Conservation (phyloP, 2,113 vertebrate genomes). For the Syngnathus typhle region DNA sequence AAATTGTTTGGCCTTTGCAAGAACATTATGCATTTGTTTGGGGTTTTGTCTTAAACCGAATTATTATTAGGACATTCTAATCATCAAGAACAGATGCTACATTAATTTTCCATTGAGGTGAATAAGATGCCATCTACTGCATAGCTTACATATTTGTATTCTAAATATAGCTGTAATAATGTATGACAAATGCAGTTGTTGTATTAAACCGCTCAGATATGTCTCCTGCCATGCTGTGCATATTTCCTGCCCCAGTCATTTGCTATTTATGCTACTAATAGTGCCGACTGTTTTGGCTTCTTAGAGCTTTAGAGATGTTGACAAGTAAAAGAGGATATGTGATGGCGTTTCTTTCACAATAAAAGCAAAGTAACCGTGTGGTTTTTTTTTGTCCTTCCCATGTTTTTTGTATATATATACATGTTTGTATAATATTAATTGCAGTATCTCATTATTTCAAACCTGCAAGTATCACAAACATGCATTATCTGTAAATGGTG, state of each 20-base stretch:
- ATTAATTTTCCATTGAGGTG: background rate
- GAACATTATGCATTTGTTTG: constrained; percentile 20
- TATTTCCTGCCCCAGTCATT: background rate
- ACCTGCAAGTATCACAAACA: too few relatives aligned
- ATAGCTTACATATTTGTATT: background rate
- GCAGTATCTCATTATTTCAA: background rate
- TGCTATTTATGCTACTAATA: background rate
- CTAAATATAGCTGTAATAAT: background rate
- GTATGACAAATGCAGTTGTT: background rate
- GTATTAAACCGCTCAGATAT: background rate
- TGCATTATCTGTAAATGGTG: background rate
- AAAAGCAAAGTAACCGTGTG: constrained; percentile 1
- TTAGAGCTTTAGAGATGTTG: background rate
- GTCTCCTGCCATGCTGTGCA: constrained; percentile 4
- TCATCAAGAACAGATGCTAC: constrained; percentile 1
- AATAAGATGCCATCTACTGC: background rate
- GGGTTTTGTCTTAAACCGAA: background rate
- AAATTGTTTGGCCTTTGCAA: constrained; percentile 16
- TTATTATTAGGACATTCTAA: background rate
- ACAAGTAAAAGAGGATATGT: background rate
- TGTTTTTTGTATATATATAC: too few relatives aligned
- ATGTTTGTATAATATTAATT: too few relatives aligned
- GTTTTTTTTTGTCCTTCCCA: background rate
- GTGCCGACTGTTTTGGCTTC: background rate
- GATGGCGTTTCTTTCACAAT: constrained; percentile 12